Percentiles rank a stretch among this genome's conserved stretches.
phyloP scores from a whole-genome alignment of 30 jellyfish, hydroid and myxozoan species.

The Turritopsis dohrnii region DNA sequence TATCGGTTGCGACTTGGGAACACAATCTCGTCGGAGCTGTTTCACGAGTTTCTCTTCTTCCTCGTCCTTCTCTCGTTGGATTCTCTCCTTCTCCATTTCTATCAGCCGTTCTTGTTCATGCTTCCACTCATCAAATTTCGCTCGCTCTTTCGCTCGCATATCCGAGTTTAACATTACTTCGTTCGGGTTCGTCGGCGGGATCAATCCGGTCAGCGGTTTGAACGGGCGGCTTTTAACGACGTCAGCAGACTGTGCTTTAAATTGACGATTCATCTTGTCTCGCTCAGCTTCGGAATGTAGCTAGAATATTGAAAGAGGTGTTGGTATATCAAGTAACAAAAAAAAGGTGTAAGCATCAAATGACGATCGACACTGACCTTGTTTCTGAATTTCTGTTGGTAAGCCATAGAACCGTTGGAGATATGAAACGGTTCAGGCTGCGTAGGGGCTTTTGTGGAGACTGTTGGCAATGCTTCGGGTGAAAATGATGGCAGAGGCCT shows the following conservation, averaged over 20 bases:
- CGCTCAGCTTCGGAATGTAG: conserved; percentile 33
- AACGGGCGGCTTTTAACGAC: conserved; percentile 67
- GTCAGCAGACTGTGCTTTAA: conserved; percentile 73
- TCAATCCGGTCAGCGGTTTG: conserved; percentile 52
- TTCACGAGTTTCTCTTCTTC: conserved; percentile 58
- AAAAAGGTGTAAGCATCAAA: background rate
- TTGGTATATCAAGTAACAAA: background rate
- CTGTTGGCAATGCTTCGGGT: conserved; percentile 66
- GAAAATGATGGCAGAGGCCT: conserved; percentile 82
- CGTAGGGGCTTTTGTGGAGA: conserved; percentile 42
- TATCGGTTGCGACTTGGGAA: conserved; percentile 70
- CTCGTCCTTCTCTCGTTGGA: conserved; percentile 44
- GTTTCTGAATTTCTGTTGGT: conserved; percentile 47
- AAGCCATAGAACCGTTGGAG: conserved; percentile 64
- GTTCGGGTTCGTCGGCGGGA: conserved; percentile 53
- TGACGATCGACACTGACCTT: no score
- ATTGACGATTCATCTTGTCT: conserved; percentile 46
- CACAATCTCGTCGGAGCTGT: conserved; percentile 51
- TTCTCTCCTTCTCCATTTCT: conserved; percentile 53
- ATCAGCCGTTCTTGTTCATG: conserved; percentile 50
- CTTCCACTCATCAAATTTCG: conserved; percentile 55
- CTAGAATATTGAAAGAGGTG: background rate
- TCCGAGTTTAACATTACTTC: conserved; percentile 66
- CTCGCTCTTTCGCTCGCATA: conserved; percentile 79
- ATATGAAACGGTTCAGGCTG: conserved; percentile 65